Evolutionary conservation across 2,888 invertebrate genomes (phyloP), one percentile per base, ranked within the genome.

Genomic region (Lochmaea crataegi): DNA sequence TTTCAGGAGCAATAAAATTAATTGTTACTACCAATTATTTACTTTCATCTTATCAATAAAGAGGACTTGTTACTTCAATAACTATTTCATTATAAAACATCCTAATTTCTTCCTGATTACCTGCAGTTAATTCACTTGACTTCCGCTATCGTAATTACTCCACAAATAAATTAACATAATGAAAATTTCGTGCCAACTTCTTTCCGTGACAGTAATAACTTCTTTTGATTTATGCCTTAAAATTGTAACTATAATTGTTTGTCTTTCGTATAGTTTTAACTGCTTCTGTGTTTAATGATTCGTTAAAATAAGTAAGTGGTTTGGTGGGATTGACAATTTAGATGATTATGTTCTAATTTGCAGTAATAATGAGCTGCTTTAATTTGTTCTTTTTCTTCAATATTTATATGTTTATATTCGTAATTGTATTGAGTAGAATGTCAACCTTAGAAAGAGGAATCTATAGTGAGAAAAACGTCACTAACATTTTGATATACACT

Each of bases 141-240:
- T 32, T 6, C 60, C 42, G 12, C 42, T 66, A 9, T 4, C 3
- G 16, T 42, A 66, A 66, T 66, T 57, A 66, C 41, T 57, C 10
- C 2, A 38, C 56, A 38, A 22, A 66, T 66, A 66, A 66, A 66
- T 66, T 41, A 41, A 42, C 41, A 41, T 22, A 41, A 66, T 57
- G 18, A 58, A 58, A 65, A 32, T 51, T 10, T 18, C n/a, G 11
- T 32, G 16, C 51, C 51, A 26, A 65, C 38, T 32, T 57, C 56
- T 57, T 66, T 66, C 22, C 57, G 66, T 57, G 66, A 66, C 66
- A 57, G 22, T 56, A 66, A 57, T 57, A 66, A 66, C 56, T 66
- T 66, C 16, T 16, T 66, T 66, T 57, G 66, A 57, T 66, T 66
- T 66, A 66, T 41, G 12, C 61, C 42, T 18, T 16, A n/a, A 56